Base-by-base conservation (phyloP, 2,888 invertebrate genomes). In the Tyria jacobaeae region DNA sequence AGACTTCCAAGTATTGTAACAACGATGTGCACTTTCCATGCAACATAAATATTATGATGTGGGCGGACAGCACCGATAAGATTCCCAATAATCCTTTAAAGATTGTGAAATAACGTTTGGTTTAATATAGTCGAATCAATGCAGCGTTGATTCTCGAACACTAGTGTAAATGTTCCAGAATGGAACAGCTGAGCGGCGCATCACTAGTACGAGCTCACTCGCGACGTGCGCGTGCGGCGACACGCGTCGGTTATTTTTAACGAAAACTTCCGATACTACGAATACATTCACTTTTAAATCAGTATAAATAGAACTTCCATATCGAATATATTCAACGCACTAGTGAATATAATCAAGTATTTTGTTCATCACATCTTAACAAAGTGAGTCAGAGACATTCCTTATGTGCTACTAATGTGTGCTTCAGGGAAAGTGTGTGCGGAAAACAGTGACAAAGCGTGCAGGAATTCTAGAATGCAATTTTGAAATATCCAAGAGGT, bases 221-320 rank as follows among this genome's bases (percentile, higher is more conserved):
- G 74, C 72, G 67, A 66, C 70, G 68, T 62, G 73, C 81, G 80
- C 81, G 70, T 68, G 81, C 79, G 80, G 63, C 65, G 84, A 72
- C 83, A 83, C 86, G 82, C 86, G 83, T 62, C 75, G 66, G 67
- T 76, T 84, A 87, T 86, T 84, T 83, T 75, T 85, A 84, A 69
- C 76, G 75, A 82, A 77, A 69, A 77, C 79, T 83, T 82, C 79
- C 82, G 82, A 85, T 79, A 78, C 82, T 76, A 83, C 72, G 70
- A 60, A 73, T 80, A 81, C 82, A 82, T 80, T 75, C 73, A 66
- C 64, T 68, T 79, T 74, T 76, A 75, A 75, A 81, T 73, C 57
- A 76, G 73, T 81, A 77, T 76, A 75, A 78, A 79, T 80, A 78
- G 79, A 75, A 63, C 72, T 60, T 67, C 57, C 66, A 65, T 68